phyloP scores from a whole-genome alignment of 2,888 invertebrate species.

The Hanleya hanleyi region DNA sequence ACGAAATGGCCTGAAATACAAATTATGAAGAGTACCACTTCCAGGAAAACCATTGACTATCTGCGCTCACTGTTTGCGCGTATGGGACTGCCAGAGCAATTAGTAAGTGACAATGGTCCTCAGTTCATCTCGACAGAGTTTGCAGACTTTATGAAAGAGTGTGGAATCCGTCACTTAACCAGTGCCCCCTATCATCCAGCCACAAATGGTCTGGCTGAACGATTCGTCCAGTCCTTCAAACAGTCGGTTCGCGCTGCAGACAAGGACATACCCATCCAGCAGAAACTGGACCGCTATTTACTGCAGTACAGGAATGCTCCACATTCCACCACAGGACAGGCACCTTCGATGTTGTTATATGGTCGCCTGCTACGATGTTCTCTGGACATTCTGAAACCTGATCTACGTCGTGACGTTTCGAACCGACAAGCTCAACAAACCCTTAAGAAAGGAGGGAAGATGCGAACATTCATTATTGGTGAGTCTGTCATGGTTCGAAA shows the following conservation, averaged over 20 bases:
- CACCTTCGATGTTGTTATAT: not conserved
- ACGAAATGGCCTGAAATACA: conserved; percentile 73
- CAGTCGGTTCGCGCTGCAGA: not conserved
- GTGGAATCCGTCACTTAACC: conserved; percentile 42
- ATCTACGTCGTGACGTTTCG: not conserved
- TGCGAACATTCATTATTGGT: not conserved
- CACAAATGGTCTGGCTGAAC: conserved; percentile 55
- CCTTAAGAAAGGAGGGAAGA: not conserved
- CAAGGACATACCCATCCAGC: not conserved
- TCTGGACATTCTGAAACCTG: not conserved
- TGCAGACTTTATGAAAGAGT: conserved; percentile 34
- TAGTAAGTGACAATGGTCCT: conserved; percentile 65
- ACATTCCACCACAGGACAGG: conserved; percentile 21
- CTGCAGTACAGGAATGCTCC: conserved; percentile 20
- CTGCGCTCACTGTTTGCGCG: conserved; percentile 43
- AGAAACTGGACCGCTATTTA: conserved; percentile 7
- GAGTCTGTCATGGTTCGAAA: not conserved
- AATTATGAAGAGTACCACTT: conserved; percentile 24
- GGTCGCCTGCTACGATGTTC: not conserved
- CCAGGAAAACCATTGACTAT: conserved; percentile 34
- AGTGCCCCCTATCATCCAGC: conserved; percentile 32
- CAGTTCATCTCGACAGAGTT: conserved; percentile 54
- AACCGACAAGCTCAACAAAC: not conserved
- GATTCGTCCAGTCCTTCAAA: conserved; percentile 49
- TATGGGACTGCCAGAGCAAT: conserved; percentile 47